Conservation (phyloP, 2,888 invertebrate species). For the Patella pellucida region DNA sequence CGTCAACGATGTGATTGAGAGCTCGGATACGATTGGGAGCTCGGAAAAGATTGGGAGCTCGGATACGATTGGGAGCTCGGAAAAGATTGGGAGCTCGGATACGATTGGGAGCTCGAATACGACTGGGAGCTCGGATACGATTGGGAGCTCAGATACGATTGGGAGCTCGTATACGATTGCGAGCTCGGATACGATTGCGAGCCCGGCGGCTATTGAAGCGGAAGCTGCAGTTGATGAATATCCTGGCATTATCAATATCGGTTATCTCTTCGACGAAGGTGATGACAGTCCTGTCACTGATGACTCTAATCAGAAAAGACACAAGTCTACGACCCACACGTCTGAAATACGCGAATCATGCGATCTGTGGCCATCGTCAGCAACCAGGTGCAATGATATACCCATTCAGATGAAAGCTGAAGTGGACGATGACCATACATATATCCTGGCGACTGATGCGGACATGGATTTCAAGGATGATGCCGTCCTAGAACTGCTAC, state of each 20-base stretch:
- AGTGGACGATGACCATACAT: slow-evolving; percentile 48
- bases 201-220: slow-evolving; percentile 20
- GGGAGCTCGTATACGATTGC: too few species aligned
- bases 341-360: too few species aligned
- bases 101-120: slow-evolving; percentile 24
- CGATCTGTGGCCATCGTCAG: too few species aligned
- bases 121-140: slow-evolving; percentile 12
- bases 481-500: slow-evolving; percentile 43
- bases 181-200: slow-evolving; percentile 16
- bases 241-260: slow-evolving; percentile 15
- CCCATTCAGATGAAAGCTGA: slow-evolving; percentile 4
- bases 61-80: slow-evolving; percentile 24
- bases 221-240: neutral
- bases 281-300: neutral
- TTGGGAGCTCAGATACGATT: too few species aligned
- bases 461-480: slow-evolving; percentile 55
- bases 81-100: too few species aligned
- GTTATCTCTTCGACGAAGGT: slow-evolving; percentile 23
- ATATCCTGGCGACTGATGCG: slow-evolving; percentile 55
- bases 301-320: too few species aligned
- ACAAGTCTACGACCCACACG: too few species aligned
- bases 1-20: neutral
- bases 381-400: neutral
- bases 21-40: slow-evolving; percentile 19
- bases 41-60: too few species aligned